Percentiles rank a stretch among this genome's conserved stretches.
phyloP scores from a whole-genome alignment of 64 coral and sea anemone genomes.

The Stichodactyla mertensii region DNA sequence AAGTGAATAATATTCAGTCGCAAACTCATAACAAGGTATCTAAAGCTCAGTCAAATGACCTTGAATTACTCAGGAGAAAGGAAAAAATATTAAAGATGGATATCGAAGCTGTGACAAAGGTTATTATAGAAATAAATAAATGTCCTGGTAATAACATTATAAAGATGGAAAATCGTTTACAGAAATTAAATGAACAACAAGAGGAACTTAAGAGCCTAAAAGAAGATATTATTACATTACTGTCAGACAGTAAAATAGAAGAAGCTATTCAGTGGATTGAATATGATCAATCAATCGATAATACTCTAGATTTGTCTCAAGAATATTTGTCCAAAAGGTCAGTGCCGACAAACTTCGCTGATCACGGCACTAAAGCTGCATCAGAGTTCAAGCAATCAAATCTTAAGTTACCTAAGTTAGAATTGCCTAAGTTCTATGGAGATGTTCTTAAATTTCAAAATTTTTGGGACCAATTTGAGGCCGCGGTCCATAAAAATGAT shows the following conservation, averaged over 20 bases:
- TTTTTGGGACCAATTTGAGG: slow-evolving; percentile 42
- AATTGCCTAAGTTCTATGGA: slow-evolving; percentile 51
- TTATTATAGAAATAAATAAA: slow-evolving; percentile 3
- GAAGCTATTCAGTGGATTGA: not conserved
- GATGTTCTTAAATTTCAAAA: slow-evolving; percentile 52
- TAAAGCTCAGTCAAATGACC: too few relatives aligned
- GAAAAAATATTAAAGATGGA: slow-evolving; percentile 4
- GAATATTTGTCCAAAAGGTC: not conserved
- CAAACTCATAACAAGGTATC: too few relatives aligned
- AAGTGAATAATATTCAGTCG: too few relatives aligned
- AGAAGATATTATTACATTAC: not conserved
- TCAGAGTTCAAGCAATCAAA: slow-evolving; percentile 11
- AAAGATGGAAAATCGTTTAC: slow-evolving; percentile 6
- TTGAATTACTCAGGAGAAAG: not conserved
- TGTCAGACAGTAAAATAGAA: not conserved
- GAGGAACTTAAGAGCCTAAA: not conserved
- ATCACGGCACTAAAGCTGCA: not conserved
- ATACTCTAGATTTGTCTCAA: not conserved
- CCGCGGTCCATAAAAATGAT: slow-evolving; percentile 42
- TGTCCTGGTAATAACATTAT: not conserved
- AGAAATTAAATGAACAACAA: not conserved
- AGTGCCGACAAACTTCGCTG: not conserved
- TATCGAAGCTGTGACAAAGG: not conserved
- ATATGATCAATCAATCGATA: not conserved
- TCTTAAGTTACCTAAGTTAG: slow-evolving; percentile 21